Evolutionary conservation across 2,797 vertebrate genomes (phyloP).

Genomic region (Lagorchestes hirsutus): DNA sequence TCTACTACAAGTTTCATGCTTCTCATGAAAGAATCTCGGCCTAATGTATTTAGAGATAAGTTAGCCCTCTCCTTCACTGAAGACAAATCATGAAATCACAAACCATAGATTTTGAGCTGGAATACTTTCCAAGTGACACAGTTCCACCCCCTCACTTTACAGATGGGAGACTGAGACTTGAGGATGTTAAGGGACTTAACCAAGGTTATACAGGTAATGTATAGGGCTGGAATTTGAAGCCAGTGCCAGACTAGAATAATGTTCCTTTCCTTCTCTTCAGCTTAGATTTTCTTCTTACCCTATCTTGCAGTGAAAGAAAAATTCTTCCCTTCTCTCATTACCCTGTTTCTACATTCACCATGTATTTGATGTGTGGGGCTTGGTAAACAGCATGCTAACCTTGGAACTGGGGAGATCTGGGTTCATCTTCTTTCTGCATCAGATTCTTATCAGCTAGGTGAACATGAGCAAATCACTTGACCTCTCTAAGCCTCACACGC

Average conservation of each 20-base stretch:
- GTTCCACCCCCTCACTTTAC: too few relatives aligned
- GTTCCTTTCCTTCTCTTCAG: not conserved
- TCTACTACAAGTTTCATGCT: not conserved
- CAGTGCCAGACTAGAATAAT: not conserved
- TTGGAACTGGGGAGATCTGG: not conserved
- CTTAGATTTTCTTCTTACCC: not conserved
- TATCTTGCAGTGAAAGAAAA: not conserved
- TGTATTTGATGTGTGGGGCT: not conserved
- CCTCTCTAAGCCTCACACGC: conserved; percentile 10
- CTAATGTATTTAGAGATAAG: not conserved
- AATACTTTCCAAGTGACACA: not conserved
- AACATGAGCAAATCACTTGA: not conserved
- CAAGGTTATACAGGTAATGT: not conserved
- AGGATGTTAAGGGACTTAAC: not conserved
- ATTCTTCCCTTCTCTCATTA: not conserved
- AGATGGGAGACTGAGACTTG: too few relatives aligned
- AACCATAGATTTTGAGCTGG: not conserved
- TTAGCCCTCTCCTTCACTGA: not conserved
- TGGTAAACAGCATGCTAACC: not conserved
- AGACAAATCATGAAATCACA: not conserved
- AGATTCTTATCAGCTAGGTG: not conserved
- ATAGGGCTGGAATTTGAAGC: not conserved
- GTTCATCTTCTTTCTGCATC: not conserved
- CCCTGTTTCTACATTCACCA: not conserved
- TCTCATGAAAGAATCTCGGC: not conserved